Evolutionary conservation across 2,888 invertebrate genomes (phyloP).

Genomic region (Sylvicola cinctus): DNA sequence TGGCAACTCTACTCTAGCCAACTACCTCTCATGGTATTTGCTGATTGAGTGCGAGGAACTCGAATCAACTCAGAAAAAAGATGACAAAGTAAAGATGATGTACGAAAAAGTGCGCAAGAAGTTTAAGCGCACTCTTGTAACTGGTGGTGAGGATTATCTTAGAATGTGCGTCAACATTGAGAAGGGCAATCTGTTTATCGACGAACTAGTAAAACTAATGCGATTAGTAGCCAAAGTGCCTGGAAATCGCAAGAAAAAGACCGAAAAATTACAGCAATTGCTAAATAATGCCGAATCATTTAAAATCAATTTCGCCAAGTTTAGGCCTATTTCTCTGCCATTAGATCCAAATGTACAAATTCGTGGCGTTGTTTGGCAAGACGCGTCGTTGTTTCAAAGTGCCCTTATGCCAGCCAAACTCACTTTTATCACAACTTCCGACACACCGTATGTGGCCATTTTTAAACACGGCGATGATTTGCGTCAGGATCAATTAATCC

Average conservation of each 20-base stretch:
- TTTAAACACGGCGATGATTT: conserved; percentile 97
- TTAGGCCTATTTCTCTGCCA: conserved; percentile 86
- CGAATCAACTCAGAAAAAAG: conserved; percentile 46
- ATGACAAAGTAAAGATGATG: conserved; percentile 56
- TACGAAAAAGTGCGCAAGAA: conserved; percentile 75
- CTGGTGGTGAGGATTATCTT: conserved; percentile 25
- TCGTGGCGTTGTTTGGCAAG: conserved; percentile 70
- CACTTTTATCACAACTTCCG: conserved; percentile 58
- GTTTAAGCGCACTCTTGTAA: conserved; percentile 52
- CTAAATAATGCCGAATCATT: conserved; percentile 60
- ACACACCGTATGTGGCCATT: conserved; percentile 78
- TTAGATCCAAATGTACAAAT: conserved; percentile 82
- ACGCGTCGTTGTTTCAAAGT: conserved; percentile 87
- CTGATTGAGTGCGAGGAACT: conserved; percentile 87
- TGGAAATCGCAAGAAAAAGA: conserved; percentile 80
- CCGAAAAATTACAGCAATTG: conserved; percentile 67
- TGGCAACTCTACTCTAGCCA: conserved; percentile 72
- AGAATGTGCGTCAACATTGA: conserved; percentile 36
- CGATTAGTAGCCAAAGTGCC: conserved; percentile 77
- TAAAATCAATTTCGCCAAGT: conserved; percentile 71
- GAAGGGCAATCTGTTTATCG: conserved; percentile 76
- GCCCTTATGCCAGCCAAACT: conserved; percentile 86
- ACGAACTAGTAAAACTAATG: conserved; percentile 71
- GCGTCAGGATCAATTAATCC: conserved; percentile 88
- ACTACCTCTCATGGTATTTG: conserved; percentile 96